phyloP scores from a whole-genome alignment of 1,140 invertebrate species.

The Aleiodes sp. region DNA sequence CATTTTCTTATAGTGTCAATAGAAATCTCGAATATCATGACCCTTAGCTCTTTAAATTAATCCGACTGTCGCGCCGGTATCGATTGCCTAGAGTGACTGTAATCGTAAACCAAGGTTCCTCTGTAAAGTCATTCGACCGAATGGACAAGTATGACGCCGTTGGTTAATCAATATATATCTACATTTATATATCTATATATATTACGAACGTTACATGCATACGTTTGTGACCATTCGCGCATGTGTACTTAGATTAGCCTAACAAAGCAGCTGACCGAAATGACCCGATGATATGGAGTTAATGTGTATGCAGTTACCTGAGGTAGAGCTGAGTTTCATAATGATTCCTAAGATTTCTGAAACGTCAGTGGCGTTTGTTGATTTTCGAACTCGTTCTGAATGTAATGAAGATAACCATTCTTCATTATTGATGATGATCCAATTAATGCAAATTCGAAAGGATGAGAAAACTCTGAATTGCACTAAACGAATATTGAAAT shows the following conservation, averaged over 20 bases:
- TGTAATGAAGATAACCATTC: no score
- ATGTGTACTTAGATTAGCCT: slow-evolving; percentile 12
- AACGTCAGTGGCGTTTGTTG: not conserved
- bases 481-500: no score
- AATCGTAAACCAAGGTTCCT: not conserved
- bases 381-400: no score
- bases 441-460: no score
- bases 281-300: not conserved
- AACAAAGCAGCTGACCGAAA: slow-evolving; percentile 14
- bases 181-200: not conserved
- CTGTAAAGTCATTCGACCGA: not conserved
- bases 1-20: no score
- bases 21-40: not conserved
- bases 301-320: not conserved
- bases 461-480: no score
- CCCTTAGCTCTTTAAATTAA: not conserved
- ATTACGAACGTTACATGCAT: not conserved
- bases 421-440: no score
- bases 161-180: not conserved
- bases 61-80: not conserved
- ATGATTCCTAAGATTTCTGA: no score
- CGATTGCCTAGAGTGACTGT: not conserved
- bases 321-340: no score
- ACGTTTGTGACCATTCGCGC: slow-evolving; percentile 6
- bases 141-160: slow-evolving; percentile 8